Base-by-base conservation (phyloP, 2,888 invertebrate species). In the Synanthedon vespiformis region DNA sequence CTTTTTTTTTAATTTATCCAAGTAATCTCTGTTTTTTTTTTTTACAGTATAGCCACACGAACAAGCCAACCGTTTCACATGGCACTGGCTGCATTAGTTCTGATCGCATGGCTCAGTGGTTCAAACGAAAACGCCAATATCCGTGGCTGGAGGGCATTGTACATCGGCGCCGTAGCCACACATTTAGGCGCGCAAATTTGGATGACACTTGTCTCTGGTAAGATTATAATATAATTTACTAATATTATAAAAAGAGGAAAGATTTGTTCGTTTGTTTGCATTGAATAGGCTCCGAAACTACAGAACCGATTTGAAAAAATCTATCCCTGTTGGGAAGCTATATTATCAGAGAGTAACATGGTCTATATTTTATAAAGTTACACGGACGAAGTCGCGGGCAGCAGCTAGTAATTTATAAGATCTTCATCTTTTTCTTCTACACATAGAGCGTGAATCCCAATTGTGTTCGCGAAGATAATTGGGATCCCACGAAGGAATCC, bases 181-280 rank as follows among this genome's bases (percentile, higher is more conserved):
- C 95, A 96, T 74, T 92, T 95, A 62, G 96, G 96, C 40, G 90
- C 95, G 16, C 96, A 96, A 84, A 90, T 96, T 60, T 96, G 96
- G 96, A 96, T 96, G 94, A 95, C 96, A 11, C 94, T 96, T 69
- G 90, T 96, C 40, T 96, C 96, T 68, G 94, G 94, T 94, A 76
- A 83, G 80, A 65, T 18, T 16, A 6, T 34, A 8, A 6, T 34
- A 1, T 16, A 16, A n/a, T n/a, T n/a, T 16, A 16, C 16, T 16
- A 16, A 16, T 16, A 16, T 16, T 16, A 16, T 16, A 16, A n/a
- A n/a, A n/a, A n/a, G n/a, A n/a, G n/a, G n/a, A n/a, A n/a, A n/a
- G n/a, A n/a, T n/a, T n/a, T n/a, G n/a, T n/a, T n/a, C n/a, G n/a
- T n/a, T n/a, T n/a, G n/a, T n/a, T n/a, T n/a, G n/a, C n/a, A n/a